Percentiles rank a stretch among this genome's conserved stretches.
These are phyloP conservation scores for Neodiprion virginianus DNA, from an alignment of 1,140 invertebrate genomes.

Conservation along the genomic window DNA sequence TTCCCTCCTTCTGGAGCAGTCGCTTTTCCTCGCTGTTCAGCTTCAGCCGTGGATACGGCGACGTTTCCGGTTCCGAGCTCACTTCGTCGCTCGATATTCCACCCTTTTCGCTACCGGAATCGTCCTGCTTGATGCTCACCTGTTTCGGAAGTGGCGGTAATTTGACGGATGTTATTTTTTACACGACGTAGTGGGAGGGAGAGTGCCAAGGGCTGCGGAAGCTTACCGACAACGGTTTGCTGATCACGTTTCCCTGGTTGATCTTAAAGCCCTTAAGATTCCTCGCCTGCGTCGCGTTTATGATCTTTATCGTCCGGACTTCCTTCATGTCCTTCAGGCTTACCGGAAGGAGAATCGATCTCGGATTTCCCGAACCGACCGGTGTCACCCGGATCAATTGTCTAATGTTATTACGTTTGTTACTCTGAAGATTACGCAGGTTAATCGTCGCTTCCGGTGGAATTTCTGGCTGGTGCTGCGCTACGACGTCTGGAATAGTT, in stretches of 20 bases:
- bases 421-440: constrained; percentile 40
- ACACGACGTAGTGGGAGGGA: too few relatives aligned
- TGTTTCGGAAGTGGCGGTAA: constrained; percentile 12
- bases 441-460: constrained; percentile 41
- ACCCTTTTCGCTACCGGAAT: constrained; percentile 42
- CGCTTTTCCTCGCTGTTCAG: constrained; percentile 83
- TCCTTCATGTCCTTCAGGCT: constrained; percentile 74
- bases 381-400: constrained; percentile 55
- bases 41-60: constrained; percentile 66
- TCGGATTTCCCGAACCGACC: constrained; percentile 61
- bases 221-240: constrained; percentile 50
- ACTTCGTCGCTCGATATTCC: constrained; percentile 55
- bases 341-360: constrained; percentile 73
- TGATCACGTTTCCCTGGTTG: constrained; percentile 46
- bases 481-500: neutral
- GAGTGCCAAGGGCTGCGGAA: neutral
- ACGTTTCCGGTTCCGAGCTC: constrained; percentile 50
- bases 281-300: constrained; percentile 66
- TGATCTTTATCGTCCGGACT: constrained; percentile 74
- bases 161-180: neutral
- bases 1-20: constrained; percentile 82
- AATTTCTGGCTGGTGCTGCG: neutral
- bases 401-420: constrained; percentile 47
- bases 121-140: constrained; percentile 45
- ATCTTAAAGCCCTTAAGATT: constrained; percentile 54